Percentiles rank a stretch among this genome's conserved stretches.
phyloP scores from a whole-genome alignment of 2,888 invertebrate species.

The Pyrochroa serraticornis region DNA sequence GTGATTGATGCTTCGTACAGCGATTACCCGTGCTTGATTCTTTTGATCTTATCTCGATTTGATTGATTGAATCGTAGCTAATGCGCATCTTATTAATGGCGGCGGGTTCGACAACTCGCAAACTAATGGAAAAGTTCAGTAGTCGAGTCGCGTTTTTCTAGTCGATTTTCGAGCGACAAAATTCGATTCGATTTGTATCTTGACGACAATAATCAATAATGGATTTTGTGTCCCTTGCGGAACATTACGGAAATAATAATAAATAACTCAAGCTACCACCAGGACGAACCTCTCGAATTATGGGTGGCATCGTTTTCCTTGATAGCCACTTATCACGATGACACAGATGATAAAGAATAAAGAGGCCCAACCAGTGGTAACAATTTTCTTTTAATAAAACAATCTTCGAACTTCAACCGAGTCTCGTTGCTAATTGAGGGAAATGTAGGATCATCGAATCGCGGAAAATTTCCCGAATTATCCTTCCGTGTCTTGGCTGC shows the following conservation, averaged over 20 bases:
- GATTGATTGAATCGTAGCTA: constrained; percentile 56
- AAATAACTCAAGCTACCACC: no score
- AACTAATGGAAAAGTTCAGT: constrained; percentile 28
- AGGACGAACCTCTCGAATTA: background rate
- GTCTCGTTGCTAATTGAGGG: no score
- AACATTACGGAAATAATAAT: no score
- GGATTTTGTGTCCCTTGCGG: background rate
- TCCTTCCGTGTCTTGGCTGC: no score
- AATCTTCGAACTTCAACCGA: no score
- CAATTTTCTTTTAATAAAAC: background rate
- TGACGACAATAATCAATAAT: constrained; percentile 1
- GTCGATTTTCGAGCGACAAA: background rate
- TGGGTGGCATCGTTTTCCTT: constrained; percentile 3
- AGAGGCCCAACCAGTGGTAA: background rate
- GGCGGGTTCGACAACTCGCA: constrained; percentile 13
- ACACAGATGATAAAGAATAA: constrained; percentile 4
- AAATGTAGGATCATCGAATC: no score
- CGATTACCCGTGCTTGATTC: constrained; percentile 60
- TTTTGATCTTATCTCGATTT: constrained; percentile 62
- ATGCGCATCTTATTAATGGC: constrained; percentile 51
- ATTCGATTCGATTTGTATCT: no score
- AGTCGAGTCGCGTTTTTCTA: background rate
- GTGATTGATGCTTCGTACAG: constrained; percentile 57
- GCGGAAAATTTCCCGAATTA: no score
- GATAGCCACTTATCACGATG: constrained; percentile 22